These are phyloP conservation scores for Phalacrocorax brasilianus DNA, from an alignment of 2,113 vertebrate genomes.

Conservation along the genomic window DNA sequence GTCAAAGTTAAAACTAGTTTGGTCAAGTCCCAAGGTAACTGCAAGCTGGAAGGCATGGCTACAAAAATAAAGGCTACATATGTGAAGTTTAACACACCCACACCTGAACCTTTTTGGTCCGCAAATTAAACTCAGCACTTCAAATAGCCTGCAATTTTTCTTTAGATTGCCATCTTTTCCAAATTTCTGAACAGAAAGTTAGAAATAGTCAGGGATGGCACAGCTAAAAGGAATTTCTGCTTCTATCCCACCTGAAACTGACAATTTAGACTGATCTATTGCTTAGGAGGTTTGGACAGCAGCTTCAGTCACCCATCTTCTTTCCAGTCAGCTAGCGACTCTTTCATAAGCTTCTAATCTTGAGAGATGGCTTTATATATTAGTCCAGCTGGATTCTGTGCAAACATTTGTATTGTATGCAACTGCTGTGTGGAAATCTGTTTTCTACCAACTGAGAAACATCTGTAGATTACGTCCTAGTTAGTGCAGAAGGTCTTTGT, in stretches of 20 bases:
- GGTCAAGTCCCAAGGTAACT: background rate
- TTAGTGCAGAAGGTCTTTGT: constrained; percentile 38
- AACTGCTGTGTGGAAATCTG: constrained; percentile 63
- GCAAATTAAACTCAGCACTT: background rate
- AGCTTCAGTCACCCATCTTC: background rate
- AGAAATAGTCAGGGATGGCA: background rate
- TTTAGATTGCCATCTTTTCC: background rate
- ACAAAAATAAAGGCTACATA: background rate
- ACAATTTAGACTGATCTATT: background rate
- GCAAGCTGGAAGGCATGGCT: background rate
- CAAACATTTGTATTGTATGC: constrained; percentile 42
- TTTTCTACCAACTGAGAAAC: constrained; percentile 58
- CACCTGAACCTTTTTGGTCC: background rate
- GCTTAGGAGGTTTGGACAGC: background rate
- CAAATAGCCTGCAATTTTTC: background rate
- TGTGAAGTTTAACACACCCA: background rate
- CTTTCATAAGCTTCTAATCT: background rate
- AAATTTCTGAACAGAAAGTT: background rate
- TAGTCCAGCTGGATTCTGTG: constrained; percentile 38
- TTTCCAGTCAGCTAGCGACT: background rate
- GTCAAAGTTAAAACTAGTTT: background rate
- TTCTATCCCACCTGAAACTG: background rate
- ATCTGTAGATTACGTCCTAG: constrained; percentile 57
- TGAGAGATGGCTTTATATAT: background rate
- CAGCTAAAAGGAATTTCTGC: background rate